phyloP scores from a whole-genome alignment of 2,797 vertebrate species.

The Pelochelys cantorii region DNA sequence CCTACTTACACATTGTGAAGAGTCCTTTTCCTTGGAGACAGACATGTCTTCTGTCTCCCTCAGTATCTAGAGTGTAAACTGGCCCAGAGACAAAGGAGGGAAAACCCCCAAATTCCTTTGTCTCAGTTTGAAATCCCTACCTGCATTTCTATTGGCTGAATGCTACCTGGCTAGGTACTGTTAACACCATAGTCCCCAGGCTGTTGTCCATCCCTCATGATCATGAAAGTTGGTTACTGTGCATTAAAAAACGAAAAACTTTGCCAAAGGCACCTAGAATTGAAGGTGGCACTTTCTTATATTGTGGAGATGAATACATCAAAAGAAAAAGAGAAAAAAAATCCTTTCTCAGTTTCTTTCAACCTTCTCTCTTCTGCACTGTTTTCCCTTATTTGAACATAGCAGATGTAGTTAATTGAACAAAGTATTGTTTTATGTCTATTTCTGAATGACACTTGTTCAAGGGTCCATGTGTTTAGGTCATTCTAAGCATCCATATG shows the following conservation, averaged over 20 bases:
- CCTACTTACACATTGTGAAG: no score
- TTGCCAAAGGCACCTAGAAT: neutral
- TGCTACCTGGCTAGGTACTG: no score
- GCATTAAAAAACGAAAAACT: neutral
- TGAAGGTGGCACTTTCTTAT: neutral
- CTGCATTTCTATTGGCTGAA: no score
- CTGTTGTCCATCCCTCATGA: no score
- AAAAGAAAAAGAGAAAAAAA: neutral
- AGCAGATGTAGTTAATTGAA: neutral
- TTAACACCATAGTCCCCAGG: no score
- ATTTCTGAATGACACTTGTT: neutral
- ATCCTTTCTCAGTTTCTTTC: rapidly evolving
- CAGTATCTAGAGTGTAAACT: no score
- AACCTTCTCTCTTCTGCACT: neutral
- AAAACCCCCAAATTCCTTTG: no score
- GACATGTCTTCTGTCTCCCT: no score
- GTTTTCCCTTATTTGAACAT: neutral
- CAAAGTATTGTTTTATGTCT: neutral
- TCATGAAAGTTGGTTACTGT: neutral
- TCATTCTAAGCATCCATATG: neutral
- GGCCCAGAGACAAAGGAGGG: no score
- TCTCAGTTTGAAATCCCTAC: no score
- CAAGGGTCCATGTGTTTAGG: neutral
- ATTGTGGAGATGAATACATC: neutral
- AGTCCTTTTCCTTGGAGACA: no score